A percentile compares a stretch with the other conserved stretches of the same genome.
These are phyloP conservation scores for Orussus abietinus DNA, from an alignment of 1,140 invertebrate genomes.

Conservation along the genomic window DNA sequence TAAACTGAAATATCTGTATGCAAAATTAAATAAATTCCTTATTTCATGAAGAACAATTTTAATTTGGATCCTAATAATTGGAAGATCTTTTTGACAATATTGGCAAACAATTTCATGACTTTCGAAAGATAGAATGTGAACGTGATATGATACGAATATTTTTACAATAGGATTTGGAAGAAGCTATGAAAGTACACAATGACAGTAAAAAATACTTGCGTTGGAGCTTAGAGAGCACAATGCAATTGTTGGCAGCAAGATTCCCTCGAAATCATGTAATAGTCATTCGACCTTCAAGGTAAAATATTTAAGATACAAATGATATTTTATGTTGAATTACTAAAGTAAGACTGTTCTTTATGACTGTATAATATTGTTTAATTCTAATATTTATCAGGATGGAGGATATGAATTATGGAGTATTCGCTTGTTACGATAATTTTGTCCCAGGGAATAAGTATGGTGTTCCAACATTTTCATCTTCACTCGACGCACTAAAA, in stretches of 20 bases:
- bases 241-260: conserved; percentile 60
- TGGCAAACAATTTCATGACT: neutral
- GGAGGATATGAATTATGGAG: conserved; percentile 63
- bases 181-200: conserved; percentile 71
- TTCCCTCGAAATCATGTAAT: conserved; percentile 71
- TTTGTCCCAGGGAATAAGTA: conserved; percentile 75
- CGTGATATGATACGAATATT: no score
- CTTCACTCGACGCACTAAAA: conserved; percentile 63
- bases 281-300: conserved; percentile 68
- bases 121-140: no score
- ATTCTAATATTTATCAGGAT: conserved; percentile 59
- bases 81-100: neutral
- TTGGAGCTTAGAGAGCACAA: conserved; percentile 76
- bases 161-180: conserved; percentile 67
- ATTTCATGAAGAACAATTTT: no score
- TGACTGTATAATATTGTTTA: conserved; percentile 10
- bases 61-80: no score
- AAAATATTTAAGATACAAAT: conserved; percentile 20
- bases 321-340: conserved; percentile 3
- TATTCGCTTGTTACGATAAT: conserved; percentile 81
- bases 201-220: conserved; percentile 69
- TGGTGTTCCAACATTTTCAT: conserved; percentile 68
- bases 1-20: no score
- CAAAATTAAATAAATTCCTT: no score
- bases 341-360: conserved; percentile 5